Percentiles rank a stretch among this genome's conserved stretches.
These are phyloP conservation scores for Chionis minor DNA, from an alignment of 2,113 vertebrate species.

Conservation along the genomic window DNA sequence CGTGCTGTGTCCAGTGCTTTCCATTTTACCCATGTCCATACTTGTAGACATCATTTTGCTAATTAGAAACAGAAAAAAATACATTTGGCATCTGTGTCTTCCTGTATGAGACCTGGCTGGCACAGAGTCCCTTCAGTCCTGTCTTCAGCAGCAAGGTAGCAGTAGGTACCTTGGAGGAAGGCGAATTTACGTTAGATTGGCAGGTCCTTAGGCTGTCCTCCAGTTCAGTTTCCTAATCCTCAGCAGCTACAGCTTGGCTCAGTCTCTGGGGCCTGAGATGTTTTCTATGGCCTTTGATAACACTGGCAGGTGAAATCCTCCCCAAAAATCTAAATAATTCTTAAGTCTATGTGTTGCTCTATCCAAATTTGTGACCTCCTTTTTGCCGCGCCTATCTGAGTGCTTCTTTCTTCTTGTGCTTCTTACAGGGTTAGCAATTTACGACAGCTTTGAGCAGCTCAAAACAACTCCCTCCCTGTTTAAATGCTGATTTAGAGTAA, in stretches of 20 bases:
- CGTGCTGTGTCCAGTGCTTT: neutral
- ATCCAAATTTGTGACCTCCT: neutral
- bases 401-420: neutral
- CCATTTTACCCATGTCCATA: neutral
- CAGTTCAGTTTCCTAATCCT: neutral
- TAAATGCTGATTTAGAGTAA: constrained; percentile 24
- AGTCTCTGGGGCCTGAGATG: neutral
- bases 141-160: neutral
- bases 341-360: neutral
- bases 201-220: neutral
- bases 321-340: neutral
- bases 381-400: rapidly evolving
- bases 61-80: neutral
- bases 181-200: neutral
- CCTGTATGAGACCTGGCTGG: neutral
- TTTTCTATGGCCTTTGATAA: neutral
- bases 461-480: neutral
- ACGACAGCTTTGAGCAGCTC: neutral
- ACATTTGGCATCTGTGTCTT: neutral
- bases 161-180: neutral
- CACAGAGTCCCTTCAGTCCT: neutral
- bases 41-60: neutral
- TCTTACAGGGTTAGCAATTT: neutral
- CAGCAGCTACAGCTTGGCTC: neutral
- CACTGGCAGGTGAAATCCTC: neutral